Evolutionary conservation across 2,888 invertebrate genomes (phyloP).

Genomic region (Lymantria monacha): DNA sequence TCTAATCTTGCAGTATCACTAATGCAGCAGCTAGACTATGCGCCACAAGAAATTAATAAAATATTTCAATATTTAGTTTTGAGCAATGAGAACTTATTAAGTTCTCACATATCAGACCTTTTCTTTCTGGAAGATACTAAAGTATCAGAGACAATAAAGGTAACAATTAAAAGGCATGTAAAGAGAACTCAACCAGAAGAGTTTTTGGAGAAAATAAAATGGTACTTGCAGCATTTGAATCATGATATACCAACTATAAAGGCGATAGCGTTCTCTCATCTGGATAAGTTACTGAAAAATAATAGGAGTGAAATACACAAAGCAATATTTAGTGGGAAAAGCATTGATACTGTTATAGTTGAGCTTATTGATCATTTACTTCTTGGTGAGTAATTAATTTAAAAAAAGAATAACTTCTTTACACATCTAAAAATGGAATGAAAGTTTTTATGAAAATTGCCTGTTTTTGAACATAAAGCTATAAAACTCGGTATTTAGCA

Average conservation of each 20-base stretch:
- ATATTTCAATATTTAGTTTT: conserved; percentile 91
- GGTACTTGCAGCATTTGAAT: conserved; percentile 85
- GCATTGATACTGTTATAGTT: conserved; percentile 86
- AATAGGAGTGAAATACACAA: conserved; percentile 87
- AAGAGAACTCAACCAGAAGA: conserved; percentile 75
- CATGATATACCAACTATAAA: conserved; percentile 92
- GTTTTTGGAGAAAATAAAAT: conserved; percentile 84
- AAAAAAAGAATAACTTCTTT: no score
- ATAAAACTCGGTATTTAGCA: no score
- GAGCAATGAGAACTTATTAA: conserved; percentile 85
- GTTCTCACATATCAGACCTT: conserved; percentile 88
- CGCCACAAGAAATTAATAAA: conserved; percentile 86
- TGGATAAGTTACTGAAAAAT: conserved; percentile 86
- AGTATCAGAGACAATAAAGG: conserved; percentile 83
- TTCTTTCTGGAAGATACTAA: conserved; percentile 90
- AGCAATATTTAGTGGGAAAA: conserved; percentile 87
- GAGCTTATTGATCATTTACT: conserved; percentile 86
- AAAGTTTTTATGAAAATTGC: neutral
- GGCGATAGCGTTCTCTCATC: conserved; percentile 86
- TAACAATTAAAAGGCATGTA: conserved; percentile 83
- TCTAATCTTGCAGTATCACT: conserved; percentile 92
- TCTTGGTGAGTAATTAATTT: conserved; percentile 57
- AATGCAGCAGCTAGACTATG: conserved; percentile 87
- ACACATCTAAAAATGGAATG: no score
- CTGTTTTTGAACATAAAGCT: no score